Base-by-base conservation (phyloP, 2,888 invertebrate genomes). In the Tenthredo notha region DNA sequence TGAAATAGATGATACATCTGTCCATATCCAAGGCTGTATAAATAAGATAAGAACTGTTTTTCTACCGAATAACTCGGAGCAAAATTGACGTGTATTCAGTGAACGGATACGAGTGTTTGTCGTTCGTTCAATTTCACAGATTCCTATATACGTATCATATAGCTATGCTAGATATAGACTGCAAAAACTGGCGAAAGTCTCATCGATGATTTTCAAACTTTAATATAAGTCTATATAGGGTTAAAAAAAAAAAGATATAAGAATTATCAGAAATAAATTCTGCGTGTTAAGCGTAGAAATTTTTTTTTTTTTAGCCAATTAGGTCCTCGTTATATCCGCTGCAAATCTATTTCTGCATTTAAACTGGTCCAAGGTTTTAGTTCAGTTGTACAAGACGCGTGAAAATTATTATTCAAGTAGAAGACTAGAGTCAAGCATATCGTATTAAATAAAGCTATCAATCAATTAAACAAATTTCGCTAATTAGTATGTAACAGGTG, bases 1-100 rank as follows among this genome's bases (percentile, higher is more conserved):
- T 15, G 67, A 67, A 67, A 67, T 67, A 67, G 33, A 74, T 43
- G 40, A 74, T 43, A 74, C 43, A 74, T 43, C 40, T 43, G 33
- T 29, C 77, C 9, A 33, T 54, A 77, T 77, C 77, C 54, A 54
- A 77, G 54, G 77, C 77, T 77, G 77, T 54, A 33, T 50, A 29
- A 77, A 77, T 77, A 77, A 77, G 77, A 77, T 77, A 77, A 77
- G 54, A 54, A 18, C 15, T 77, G 54, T 77, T 77, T 77, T 77
- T 77, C 54, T 21, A 54, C 77, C 77, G 33, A 50, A 77, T 47
- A 77, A 77, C 33, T 77, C 54, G 50, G 40, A 25, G 50, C 54
- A 33, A 54, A 74, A 18, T 43, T 10, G 18, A 43, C 74, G 74
- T 33, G 77, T 43, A 29, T 74, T 37, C 21, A 33, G 54, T 50